Percentiles rank a stretch among this genome's conserved stretches.
Conservation (phyloP, 2,888 invertebrate genomes). For the Nomada ruficornis region DNA sequence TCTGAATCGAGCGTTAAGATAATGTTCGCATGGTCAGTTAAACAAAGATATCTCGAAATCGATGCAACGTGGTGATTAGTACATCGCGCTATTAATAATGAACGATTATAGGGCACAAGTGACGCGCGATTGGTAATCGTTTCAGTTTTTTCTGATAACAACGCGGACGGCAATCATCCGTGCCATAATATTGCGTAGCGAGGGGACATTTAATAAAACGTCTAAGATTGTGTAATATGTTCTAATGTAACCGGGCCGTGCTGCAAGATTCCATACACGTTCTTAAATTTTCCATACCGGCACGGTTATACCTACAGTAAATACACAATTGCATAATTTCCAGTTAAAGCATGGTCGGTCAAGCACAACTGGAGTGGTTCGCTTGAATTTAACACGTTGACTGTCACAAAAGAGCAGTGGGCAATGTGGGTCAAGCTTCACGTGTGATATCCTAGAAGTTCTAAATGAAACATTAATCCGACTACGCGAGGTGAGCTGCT, state of each 20-base stretch:
- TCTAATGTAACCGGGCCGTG: not conserved
- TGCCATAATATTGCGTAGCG: not conserved
- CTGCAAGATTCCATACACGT: not conserved
- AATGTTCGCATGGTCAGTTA: not conserved
- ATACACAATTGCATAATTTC: slow-evolving; percentile 15
- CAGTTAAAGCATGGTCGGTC: slow-evolving; percentile 33
- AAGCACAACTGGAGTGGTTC: slow-evolving; percentile 25
- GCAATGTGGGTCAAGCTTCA: slow-evolving; percentile 32
- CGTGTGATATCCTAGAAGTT: slow-evolving; percentile 16
- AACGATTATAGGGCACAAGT: not conserved
- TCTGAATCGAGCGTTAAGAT: not conserved
- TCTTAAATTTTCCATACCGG: not conserved
- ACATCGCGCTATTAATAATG: not conserved
- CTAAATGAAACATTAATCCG: not conserved
- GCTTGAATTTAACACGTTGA: slow-evolving; percentile 18
- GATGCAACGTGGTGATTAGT: not conserved
- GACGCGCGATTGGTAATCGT: not conserved
- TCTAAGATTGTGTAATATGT: not conserved
- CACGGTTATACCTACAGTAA: not conserved
- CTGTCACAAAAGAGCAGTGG: not conserved
- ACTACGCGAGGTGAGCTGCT: slow-evolving; percentile 9
- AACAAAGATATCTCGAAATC: not conserved
- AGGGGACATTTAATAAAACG: not conserved
- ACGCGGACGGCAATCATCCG: not conserved
- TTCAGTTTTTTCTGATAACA: not conserved